Percentiles rank a stretch among this genome's conserved stretches.
Evolutionary conservation across 2,888 invertebrate genomes (phyloP).

Genomic region (Erebia palarica): DNA sequence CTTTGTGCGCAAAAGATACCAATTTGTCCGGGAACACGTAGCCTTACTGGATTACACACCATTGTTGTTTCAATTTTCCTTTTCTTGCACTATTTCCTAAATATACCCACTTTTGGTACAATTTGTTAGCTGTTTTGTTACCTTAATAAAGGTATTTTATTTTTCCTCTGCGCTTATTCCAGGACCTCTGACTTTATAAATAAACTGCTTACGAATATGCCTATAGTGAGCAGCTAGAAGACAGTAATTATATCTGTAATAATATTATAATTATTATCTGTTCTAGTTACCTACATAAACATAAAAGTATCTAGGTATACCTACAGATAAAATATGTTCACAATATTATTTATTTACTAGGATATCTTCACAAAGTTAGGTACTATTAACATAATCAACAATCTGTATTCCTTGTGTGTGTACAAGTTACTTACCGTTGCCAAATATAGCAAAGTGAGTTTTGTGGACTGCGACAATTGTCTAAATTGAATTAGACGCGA

Average conservation of each 20-base stretch:
- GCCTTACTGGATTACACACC: conserved; percentile 19
- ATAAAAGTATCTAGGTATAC: too few species aligned
- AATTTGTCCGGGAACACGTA: conserved; percentile 25
- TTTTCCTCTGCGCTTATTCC: not conserved
- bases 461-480: conserved; percentile 57
- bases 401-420: conserved; percentile 12
- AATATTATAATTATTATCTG: too few species aligned
- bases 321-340: too few species aligned
- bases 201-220: too few species aligned
- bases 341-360: not conserved
- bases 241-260: too few species aligned
- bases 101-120: not conserved
- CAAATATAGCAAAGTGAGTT: conserved; percentile 53
- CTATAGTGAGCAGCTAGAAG: too few species aligned
- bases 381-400: not conserved
- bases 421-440: conserved; percentile 45
- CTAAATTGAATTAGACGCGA: conserved; percentile 68
- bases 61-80: conserved; percentile 25
- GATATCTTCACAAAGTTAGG: not conserved
- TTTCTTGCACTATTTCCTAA: conserved; percentile 11
- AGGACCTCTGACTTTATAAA: not conserved
- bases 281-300: not conserved
- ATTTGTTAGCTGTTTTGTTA: conserved; percentile 5
- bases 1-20: conserved; percentile 19
- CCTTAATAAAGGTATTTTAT: conserved; percentile 5